Evolutionary conservation across 2,113 vertebrate genomes (phyloP).

Genomic region (Orthonyx spaldingii): DNA sequence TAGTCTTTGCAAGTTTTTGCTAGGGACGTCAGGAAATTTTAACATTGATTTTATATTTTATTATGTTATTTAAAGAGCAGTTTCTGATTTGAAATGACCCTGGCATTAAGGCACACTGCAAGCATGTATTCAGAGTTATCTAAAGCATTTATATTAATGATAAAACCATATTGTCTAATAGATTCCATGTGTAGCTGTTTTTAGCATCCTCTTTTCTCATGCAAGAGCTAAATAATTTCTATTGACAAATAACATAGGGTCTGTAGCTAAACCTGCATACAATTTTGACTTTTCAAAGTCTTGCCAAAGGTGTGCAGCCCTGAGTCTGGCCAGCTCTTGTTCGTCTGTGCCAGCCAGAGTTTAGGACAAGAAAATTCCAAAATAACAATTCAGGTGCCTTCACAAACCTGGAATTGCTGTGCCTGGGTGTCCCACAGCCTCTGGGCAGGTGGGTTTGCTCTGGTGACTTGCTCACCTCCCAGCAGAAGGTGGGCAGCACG

Average conservation of each 20-base stretch:
- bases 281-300: not conserved
- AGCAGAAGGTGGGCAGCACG: conserved; percentile 20
- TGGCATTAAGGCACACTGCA: not conserved
- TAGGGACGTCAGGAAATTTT: not conserved
- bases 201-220: not conserved
- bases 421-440: not conserved
- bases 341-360: not conserved
- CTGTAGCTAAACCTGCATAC: not conserved
- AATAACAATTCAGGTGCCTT: not conserved
- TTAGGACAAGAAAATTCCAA: not conserved
- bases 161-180: not conserved
- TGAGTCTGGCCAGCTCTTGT: not conserved
- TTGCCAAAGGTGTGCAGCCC: not conserved
- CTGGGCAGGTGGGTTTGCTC: not conserved
- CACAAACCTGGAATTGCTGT: not conserved
- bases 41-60: not conserved
- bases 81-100: not conserved
- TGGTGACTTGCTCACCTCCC: not conserved
- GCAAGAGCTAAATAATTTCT: not conserved
- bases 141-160: not conserved
- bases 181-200: not conserved
- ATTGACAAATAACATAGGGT: not conserved
- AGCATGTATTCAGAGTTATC: not conserved
- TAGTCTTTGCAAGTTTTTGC: not conserved
- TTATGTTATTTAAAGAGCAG: not conserved